A percentile compares a stretch with the other conserved stretches of the same genome.
These are phyloP conservation scores for Coleophora deauratella DNA, from an alignment of 2,888 invertebrate genomes.

Conservation along the genomic window DNA sequence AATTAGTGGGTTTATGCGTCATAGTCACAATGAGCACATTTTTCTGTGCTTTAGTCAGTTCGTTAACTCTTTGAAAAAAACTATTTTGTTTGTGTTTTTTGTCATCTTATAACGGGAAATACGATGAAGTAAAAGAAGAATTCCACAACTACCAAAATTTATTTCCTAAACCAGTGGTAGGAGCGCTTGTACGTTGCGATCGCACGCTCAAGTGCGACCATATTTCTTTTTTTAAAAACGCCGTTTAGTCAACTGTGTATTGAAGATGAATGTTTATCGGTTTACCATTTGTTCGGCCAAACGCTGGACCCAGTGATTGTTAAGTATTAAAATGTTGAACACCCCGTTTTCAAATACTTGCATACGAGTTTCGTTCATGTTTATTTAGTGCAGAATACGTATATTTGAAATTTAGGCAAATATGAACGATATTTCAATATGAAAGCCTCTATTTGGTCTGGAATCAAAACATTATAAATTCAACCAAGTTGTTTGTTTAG, in stretches of 20 bases:
- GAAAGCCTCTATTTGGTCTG: not conserved
- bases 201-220: constrained; percentile 40
- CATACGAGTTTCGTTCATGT: not conserved
- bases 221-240: constrained; percentile 42
- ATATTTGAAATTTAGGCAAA: too few relatives aligned
- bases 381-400: too few relatives aligned
- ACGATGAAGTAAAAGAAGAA: too few relatives aligned
- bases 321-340: constrained; percentile 26
- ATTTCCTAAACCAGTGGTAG: constrained; percentile 2
- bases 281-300: constrained; percentile 38
- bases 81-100: too few relatives aligned
- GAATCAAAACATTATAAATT: not conserved
- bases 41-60: too few relatives aligned
- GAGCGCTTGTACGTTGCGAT: constrained; percentile 27
- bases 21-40: too few relatives aligned
- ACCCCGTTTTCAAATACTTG: not conserved
- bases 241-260: constrained; percentile 53
- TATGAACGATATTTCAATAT: not conserved
- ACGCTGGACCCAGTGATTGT: constrained; percentile 33
- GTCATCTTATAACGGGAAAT: too few relatives aligned
- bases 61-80: too few relatives aligned
- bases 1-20: too few relatives aligned
- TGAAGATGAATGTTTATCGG: constrained; percentile 52
- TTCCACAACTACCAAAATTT: too few relatives aligned
- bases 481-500: not conserved